phyloP scores from a whole-genome alignment of 2,888 invertebrate genomes.

The Heterodera filipjevi region DNA sequence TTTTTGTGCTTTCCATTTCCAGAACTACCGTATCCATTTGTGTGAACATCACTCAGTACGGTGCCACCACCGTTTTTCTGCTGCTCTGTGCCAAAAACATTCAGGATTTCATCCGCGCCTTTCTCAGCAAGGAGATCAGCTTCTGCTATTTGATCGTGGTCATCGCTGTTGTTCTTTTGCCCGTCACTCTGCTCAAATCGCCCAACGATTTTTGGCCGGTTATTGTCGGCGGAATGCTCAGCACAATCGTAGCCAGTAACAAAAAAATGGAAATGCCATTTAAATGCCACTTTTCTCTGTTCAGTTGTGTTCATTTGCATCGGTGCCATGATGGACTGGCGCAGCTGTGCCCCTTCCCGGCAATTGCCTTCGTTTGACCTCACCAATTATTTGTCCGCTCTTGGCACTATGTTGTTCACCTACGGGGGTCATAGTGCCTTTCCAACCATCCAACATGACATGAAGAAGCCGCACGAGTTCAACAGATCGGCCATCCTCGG shows the following conservation, averaged over 20 bases:
- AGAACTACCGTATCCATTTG: slow-evolving; percentile 56
- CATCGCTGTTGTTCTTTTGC: slow-evolving; percentile 55
- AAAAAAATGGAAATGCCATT: background rate
- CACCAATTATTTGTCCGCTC: slow-evolving; percentile 17
- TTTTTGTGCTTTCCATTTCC: slow-evolving; percentile 25
- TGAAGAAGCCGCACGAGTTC: slow-evolving; percentile 50
- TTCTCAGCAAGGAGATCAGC: slow-evolving; percentile 38
- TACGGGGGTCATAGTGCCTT: slow-evolving; percentile 54
- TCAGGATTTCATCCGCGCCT: slow-evolving; percentile 56
- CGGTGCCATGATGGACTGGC: slow-evolving; percentile 25
- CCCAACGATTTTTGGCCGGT: slow-evolving; percentile 61
- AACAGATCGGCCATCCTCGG: slow-evolving; percentile 45
- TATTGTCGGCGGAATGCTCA: slow-evolving; percentile 34
- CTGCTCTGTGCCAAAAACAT: slow-evolving; percentile 62
- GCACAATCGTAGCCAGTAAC: slow-evolving; percentile 30
- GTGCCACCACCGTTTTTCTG: slow-evolving; percentile 54
- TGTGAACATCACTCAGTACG: slow-evolving; percentile 62
- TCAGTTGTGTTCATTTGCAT: slow-evolving; percentile 25
- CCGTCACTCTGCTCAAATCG: slow-evolving; percentile 60
- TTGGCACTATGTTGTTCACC: slow-evolving; percentile 37
- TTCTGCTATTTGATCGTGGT: slow-evolving; percentile 59
- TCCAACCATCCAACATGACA: slow-evolving; percentile 55
- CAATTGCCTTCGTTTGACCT: slow-evolving; percentile 28
- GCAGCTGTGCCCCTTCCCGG: slow-evolving; percentile 9
- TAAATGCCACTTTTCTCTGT: background rate